A percentile compares a stretch with the other conserved stretches of the same genome.
Conservation (phyloP, 2,888 invertebrate species). For the Trichopoda pennipes region DNA sequence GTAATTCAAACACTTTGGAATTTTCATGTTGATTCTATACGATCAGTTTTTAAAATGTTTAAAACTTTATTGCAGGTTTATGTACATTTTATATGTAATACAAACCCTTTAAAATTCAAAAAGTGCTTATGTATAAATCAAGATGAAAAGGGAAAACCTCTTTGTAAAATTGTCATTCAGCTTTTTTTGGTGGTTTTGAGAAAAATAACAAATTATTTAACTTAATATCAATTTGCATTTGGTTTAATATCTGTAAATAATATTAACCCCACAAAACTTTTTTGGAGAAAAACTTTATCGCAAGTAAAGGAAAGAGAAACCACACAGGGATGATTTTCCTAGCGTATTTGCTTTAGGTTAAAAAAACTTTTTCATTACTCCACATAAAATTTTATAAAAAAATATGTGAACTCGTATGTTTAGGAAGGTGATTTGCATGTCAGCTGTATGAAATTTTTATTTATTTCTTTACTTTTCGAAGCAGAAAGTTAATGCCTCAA, state of each 20-base stretch:
- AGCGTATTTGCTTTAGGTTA: conserved; percentile 14
- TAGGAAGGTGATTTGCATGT: conserved; percentile 59
- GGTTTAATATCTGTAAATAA: conserved; percentile 67
- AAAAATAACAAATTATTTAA: conserved; percentile 67
- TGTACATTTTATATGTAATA: too few relatives aligned
- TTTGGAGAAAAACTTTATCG: background rate
- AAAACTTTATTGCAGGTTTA: too few relatives aligned
- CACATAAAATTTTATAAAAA: conserved; percentile 57
- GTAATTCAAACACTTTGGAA: too few relatives aligned
- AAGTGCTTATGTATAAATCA: background rate
- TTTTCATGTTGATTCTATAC: too few relatives aligned
- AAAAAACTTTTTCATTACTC: conserved; percentile 66
- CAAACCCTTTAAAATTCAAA: too few relatives aligned
- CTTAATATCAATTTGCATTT: conserved; percentile 69
- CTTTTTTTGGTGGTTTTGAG: conserved; percentile 3
- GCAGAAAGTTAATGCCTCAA: conserved; percentile 31
- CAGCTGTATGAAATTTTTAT: conserved; percentile 43
- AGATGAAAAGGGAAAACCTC: background rate
- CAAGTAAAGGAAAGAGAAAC: conserved; percentile 18
- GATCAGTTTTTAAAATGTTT: too few relatives aligned
- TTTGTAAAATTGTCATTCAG: conserved; percentile 47
- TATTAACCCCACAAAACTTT: conserved; percentile 61
- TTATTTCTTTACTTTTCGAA: conserved; percentile 22
- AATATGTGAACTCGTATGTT: background rate
- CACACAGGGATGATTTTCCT: conserved; percentile 38